Evolutionary conservation across 1,140 invertebrate species (phyloP).

Genomic region (Laupala kohalensis): DNA sequence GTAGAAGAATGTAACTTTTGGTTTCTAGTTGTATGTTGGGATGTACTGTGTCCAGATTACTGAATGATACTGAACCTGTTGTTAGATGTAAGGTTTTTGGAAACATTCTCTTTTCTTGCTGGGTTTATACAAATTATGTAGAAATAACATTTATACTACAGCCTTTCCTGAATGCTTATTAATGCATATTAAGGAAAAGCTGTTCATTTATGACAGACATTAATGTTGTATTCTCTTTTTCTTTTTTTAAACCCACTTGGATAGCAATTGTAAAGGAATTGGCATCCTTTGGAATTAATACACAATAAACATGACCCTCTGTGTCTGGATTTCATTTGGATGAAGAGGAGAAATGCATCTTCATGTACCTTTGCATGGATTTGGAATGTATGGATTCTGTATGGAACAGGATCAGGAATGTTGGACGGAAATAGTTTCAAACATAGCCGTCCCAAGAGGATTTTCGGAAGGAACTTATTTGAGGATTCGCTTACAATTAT

Average conservation of each 20-base stretch:
- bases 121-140: background rate
- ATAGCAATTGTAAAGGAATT: slow-evolving; percentile 11
- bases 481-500: background rate
- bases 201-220: background rate
- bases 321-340: background rate
- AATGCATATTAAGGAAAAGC: background rate
- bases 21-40: background rate
- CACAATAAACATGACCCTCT: slow-evolving; percentile 3
- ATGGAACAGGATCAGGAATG: background rate
- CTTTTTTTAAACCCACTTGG: slow-evolving; percentile 5
- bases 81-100: no score
- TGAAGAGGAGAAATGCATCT: slow-evolving; percentile 8
- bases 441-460: background rate
- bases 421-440: slow-evolving; percentile 3
- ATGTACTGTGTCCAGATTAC: background rate
- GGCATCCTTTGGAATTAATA: slow-evolving; percentile 4
- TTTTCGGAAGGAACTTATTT: background rate
- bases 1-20: background rate
- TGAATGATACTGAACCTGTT: background rate
- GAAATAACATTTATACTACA: background rate
- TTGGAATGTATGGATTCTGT: slow-evolving; percentile 4
- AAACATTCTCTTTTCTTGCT: background rate
- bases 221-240: slow-evolving; percentile 10
- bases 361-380: slow-evolving; percentile 2
- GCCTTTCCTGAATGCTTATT: background rate